Percentiles rank a stretch among this genome's conserved stretches.
phyloP scores from a whole-genome alignment of 37 sponge, comb jelly and placozoan genomes.

The Axinella damicornis region DNA sequence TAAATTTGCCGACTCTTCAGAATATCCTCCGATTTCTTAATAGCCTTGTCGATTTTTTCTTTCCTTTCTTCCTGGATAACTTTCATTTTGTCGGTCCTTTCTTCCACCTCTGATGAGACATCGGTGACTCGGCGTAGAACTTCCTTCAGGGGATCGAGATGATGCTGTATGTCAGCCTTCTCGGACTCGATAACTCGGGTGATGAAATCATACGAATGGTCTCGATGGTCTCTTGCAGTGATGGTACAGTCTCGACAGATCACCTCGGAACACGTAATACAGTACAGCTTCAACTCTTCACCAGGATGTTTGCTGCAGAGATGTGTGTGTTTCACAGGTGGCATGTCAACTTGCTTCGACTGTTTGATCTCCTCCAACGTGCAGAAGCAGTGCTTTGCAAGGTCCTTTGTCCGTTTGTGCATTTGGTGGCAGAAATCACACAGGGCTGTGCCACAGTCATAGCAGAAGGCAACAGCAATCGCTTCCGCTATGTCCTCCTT shows the following conservation, averaged over 20 bases:
- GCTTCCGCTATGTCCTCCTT: conserved; percentile 3
- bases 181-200: conserved; percentile 18
- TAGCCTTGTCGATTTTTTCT: conserved; percentile 2
- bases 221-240: conserved; percentile 39
- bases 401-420: conserved; percentile 30
- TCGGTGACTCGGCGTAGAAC: neutral
- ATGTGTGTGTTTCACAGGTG: neutral
- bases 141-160: conserved; percentile 12
- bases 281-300: conserved; percentile 38
- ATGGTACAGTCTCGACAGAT: conserved; percentile 62
- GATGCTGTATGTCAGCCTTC: neutral
- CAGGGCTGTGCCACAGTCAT: conserved; percentile 34
- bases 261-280: conserved; percentile 36
- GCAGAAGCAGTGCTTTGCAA: conserved; percentile 7
- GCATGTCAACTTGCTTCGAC: neutral
- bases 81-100: neutral
- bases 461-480: conserved; percentile 38
- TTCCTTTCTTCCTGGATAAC: neutral
- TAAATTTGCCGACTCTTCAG: neutral
- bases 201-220: conserved; percentile 50
- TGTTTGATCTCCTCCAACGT: conserved; percentile 47
- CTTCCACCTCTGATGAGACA: neutral
- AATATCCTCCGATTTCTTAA: neutral
- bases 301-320: neutral
- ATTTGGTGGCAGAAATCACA: conserved; percentile 46